Evolutionary conservation across 2,797 vertebrate species (phyloP).

Genomic region (Mustela erminea): DNA sequence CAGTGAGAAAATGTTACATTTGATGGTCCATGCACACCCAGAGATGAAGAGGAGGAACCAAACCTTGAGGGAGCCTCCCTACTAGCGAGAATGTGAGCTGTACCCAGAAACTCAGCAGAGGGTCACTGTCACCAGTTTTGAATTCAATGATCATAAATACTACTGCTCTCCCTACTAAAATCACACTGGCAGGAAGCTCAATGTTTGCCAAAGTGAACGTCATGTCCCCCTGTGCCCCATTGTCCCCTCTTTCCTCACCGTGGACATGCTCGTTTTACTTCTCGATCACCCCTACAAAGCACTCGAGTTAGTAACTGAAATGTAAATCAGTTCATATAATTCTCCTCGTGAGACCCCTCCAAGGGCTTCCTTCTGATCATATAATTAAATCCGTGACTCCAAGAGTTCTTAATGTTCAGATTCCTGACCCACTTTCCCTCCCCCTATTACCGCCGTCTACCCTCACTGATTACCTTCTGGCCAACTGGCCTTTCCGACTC

Average conservation of each 20-base stretch:
- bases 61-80: not conserved
- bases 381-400: not conserved
- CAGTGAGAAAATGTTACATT: not conserved
- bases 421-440: not conserved
- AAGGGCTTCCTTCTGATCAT: not conserved
- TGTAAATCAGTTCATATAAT: not conserved
- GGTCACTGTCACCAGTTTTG: not conserved
- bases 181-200: not conserved
- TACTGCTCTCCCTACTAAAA: accelerated
- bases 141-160: not conserved
- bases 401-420: not conserved
- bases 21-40: not conserved
- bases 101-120: not conserved
- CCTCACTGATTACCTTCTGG: not conserved
- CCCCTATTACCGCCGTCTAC: accelerated
- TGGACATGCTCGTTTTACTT: accelerated
- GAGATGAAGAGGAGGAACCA: not conserved
- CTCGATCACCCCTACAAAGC: not conserved
- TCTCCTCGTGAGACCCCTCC: too few relatives aligned
- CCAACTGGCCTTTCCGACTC: not conserved
- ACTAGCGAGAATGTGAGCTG: not conserved
- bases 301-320: too few relatives aligned
- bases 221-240: accelerated
- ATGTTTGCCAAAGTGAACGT: not conserved
- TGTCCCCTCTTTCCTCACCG: accelerated